These are phyloP conservation scores for Drosophila nikananu DNA, from an alignment of 1,140 invertebrate species.

Conservation along the genomic window DNA sequence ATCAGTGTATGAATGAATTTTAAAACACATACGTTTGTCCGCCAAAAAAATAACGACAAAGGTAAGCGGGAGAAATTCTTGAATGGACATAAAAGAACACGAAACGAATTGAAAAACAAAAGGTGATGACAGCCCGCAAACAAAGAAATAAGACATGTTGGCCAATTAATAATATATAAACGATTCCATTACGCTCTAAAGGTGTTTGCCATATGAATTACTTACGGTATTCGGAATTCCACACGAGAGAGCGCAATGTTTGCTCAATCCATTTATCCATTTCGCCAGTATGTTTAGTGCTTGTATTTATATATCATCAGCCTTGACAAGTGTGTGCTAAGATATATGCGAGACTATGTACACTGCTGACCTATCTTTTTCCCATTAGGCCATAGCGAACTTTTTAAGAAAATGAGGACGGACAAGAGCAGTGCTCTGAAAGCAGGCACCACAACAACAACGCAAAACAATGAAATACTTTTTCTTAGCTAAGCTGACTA, in stretches of 20 bases:
- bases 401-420: constrained; percentile 33
- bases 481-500: constrained; percentile 10
- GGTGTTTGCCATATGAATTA: constrained; percentile 42
- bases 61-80: constrained; percentile 18
- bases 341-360: constrained; percentile 1
- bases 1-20: constrained; percentile 14
- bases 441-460: constrained; percentile 3
- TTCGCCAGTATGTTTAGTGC: constrained; percentile 12
- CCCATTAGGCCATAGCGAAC: constrained; percentile 10
- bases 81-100: constrained; percentile 10
- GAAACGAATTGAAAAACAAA: constrained; percentile 5
- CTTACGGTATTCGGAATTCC: constrained; percentile 24
- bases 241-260: constrained; percentile 24
- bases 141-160: constrained; percentile 26
- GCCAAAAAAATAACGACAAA: constrained; percentile 8
- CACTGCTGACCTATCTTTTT: constrained; percentile 32
- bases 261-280: constrained; percentile 28
- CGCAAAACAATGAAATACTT: constrained; percentile 4
- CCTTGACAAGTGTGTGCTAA: constrained; percentile 34
- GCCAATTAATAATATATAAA: constrained; percentile 45
- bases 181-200: constrained; percentile 36
- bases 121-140: constrained; percentile 36
- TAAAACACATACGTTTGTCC: constrained; percentile 7
- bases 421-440: constrained; percentile 24
- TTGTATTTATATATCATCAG: constrained; percentile 18